Evolutionary conservation across 2,113 vertebrate genomes (phyloP).

Genomic region (Eleginops maclovinus): DNA sequence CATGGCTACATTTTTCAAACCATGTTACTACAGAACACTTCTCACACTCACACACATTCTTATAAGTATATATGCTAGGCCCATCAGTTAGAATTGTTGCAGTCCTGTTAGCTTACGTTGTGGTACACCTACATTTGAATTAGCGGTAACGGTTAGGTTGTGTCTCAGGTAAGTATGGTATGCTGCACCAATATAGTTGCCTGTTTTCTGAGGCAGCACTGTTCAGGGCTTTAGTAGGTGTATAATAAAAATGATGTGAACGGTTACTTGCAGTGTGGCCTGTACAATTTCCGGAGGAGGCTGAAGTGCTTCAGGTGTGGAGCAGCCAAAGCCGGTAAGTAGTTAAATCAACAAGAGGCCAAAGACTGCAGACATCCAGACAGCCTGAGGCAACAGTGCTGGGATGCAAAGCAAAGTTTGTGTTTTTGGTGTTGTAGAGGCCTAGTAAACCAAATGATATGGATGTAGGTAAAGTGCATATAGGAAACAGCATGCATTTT

Average conservation of each 20-base stretch:
- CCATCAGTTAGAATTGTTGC: slow-evolving; percentile 19
- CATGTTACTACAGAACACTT: slow-evolving; percentile 21
- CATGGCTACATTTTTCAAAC: slow-evolving; percentile 14
- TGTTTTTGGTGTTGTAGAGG: slow-evolving; percentile 38
- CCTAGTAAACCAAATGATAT: slow-evolving; percentile 4
- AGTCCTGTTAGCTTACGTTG: slow-evolving; percentile 44
- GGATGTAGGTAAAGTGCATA: slow-evolving; percentile 19
- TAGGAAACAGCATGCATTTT: slow-evolving; percentile 28
- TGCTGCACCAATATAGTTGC: slow-evolving; percentile 69
- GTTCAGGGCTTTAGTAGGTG: slow-evolving; percentile 76
- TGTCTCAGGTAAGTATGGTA: slow-evolving; percentile 73
- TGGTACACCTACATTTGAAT: slow-evolving; percentile 30
- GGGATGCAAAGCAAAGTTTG: slow-evolving; percentile 47
- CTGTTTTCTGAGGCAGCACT: slow-evolving; percentile 73
- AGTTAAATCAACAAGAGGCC: slow-evolving; percentile 77
- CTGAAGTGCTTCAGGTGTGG: slow-evolving; percentile 99
- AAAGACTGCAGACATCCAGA: slow-evolving; percentile 71
- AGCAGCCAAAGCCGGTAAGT: slow-evolving; percentile 96
- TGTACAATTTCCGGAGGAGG: slow-evolving; percentile 99
- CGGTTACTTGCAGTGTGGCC: slow-evolving; percentile 93
- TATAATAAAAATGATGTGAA: slow-evolving; percentile 85
- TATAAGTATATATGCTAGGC: slow-evolving; percentile 6
- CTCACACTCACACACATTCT: background rate
- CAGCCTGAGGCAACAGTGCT: slow-evolving; percentile 56
- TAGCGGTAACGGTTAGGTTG: slow-evolving; percentile 57